Conservation (phyloP, 2,113 vertebrate genomes). For the Ondatra zibethicus region DNA sequence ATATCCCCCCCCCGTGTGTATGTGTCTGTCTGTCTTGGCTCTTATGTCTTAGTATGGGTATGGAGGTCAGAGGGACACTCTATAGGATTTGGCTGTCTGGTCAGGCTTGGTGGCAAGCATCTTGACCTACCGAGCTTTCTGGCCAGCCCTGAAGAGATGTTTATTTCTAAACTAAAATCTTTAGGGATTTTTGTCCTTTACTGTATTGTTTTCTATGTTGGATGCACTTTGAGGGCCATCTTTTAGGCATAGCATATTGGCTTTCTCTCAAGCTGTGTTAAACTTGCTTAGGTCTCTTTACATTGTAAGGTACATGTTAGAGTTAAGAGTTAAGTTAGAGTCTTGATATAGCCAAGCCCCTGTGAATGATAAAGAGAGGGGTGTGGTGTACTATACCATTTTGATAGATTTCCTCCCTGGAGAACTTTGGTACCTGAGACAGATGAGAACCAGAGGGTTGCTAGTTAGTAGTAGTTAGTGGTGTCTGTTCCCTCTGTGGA, state of each 20-base stretch:
- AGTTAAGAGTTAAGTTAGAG: neutral
- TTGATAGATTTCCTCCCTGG: neutral
- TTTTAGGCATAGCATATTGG: neutral
- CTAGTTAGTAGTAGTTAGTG: neutral
- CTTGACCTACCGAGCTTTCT: neutral
- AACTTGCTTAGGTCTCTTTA: neutral
- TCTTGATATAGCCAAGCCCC: neutral
- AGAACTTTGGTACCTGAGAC: conserved; percentile 35
- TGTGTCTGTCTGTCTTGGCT: neutral
- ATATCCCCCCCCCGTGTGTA: neutral
- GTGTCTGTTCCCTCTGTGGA: neutral
- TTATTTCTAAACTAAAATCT: neutral
- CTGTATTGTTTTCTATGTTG: neutral
- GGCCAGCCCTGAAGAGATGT: neutral
- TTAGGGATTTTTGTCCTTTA: neutral
- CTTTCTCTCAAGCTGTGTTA: neutral
- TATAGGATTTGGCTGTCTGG: neutral
- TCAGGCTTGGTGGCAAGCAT: neutral
- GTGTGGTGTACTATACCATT: neutral
- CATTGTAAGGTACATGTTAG: neutral
- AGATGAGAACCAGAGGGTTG: neutral
- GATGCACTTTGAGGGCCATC: neutral
- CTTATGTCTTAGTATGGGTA: neutral
- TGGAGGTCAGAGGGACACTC: neutral
- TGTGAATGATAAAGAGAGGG: neutral